A percentile compares a stretch with the other conserved stretches of the same genome.
phyloP scores from a whole-genome alignment of 2,888 invertebrate species.

The Cephalotes varians region DNA sequence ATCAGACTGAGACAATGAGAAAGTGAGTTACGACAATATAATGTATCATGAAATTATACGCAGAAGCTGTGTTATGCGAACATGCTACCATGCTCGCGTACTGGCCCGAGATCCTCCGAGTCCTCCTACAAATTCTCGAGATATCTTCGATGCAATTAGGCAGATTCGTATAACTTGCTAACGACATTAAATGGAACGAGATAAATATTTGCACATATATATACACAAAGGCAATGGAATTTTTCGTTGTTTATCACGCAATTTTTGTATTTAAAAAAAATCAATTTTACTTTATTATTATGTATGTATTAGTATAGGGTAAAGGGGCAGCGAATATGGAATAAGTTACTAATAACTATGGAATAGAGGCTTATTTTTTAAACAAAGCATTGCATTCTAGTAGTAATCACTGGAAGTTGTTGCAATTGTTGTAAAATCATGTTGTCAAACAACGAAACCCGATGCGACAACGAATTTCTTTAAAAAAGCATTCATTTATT shows the following conservation, averaged over 20 bases:
- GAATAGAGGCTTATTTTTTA: too few relatives aligned
- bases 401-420: too few relatives aligned
- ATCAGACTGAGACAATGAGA: slow-evolving; percentile 22
- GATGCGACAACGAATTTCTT: too few relatives aligned
- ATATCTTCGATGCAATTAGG: slow-evolving; percentile 48
- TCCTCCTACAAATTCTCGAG: slow-evolving; percentile 34
- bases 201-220: not conserved
- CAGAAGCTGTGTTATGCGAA: slow-evolving; percentile 25
- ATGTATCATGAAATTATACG: slow-evolving; percentile 32
- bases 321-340: too few relatives aligned
- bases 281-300: too few relatives aligned
- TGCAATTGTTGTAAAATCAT: too few relatives aligned
- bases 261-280: not conserved
- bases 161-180: not conserved
- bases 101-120: not conserved
- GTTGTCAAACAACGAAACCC: too few relatives aligned
- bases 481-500: too few relatives aligned
- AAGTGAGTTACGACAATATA: slow-evolving; percentile 9
- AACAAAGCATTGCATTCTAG: too few relatives aligned
- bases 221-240: not conserved
- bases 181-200: not conserved
- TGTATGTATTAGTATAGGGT: too few relatives aligned
- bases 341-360: too few relatives aligned
- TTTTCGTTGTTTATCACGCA: not conserved
- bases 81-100: slow-evolving; percentile 13